Evolutionary conservation across 2,797 vertebrate genomes (phyloP).

Genomic region (Helicolenus hilgendorfi): DNA sequence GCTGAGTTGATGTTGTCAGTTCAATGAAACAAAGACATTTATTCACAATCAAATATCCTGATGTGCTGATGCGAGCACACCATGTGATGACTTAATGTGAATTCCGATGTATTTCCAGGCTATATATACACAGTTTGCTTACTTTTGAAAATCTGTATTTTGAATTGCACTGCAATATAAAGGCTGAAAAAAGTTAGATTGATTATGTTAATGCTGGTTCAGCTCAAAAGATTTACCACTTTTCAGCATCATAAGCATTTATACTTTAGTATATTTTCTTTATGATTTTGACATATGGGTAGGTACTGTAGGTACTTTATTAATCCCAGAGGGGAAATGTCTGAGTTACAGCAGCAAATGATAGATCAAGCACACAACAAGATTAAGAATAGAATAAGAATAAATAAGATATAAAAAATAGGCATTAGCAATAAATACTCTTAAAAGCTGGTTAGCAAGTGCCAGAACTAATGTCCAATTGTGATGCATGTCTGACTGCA

Average conservation of each 20-base stretch:
- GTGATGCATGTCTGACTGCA: too few relatives aligned
- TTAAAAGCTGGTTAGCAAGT: too few relatives aligned
- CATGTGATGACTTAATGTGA: constrained; percentile 17
- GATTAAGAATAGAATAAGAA: too few relatives aligned
- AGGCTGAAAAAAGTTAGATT: background rate
- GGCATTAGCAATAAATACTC: too few relatives aligned
- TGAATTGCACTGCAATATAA: background rate
- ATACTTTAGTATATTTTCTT: background rate
- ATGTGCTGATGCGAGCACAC: constrained; percentile 22
- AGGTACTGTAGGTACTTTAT: too few relatives aligned
- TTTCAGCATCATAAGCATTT: background rate
- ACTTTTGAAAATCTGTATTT: background rate
- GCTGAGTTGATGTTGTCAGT: constrained; percentile 32
- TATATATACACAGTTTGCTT: constrained; percentile 2
- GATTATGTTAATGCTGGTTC: background rate
- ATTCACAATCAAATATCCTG: constrained; percentile 9
- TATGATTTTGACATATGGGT: background rate
- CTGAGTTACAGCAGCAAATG: too few relatives aligned
- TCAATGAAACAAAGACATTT: constrained; percentile 23
- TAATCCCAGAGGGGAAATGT: too few relatives aligned
- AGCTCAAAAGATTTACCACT: background rate
- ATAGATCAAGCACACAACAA: too few relatives aligned
- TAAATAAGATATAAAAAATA: too few relatives aligned
- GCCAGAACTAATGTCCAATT: too few relatives aligned
- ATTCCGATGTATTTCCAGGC: background rate